Percentiles rank a stretch among this genome's conserved stretches.
Evolutionary conservation across 2,797 vertebrate species (phyloP).

Genomic region (Anabacerthia variegaticeps): DNA sequence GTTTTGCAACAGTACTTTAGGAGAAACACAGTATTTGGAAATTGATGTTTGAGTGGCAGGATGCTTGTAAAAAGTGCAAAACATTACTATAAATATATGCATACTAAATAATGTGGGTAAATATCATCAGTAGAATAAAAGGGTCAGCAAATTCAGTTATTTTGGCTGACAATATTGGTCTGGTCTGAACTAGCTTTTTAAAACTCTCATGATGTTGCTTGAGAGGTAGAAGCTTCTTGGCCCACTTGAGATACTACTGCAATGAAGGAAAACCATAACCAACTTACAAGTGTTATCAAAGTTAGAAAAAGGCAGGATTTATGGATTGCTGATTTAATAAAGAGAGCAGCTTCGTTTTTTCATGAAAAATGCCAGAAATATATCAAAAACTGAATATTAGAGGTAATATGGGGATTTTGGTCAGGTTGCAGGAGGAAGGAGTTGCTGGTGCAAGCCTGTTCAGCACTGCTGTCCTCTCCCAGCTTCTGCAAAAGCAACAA

Average conservation of each 20-base stretch:
- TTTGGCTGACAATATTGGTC: not conserved
- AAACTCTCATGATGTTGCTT: not conserved
- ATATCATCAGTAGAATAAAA: not conserved
- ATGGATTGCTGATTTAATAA: not conserved
- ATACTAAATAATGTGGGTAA: not conserved
- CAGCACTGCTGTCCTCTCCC: not conserved
- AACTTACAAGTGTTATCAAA: not conserved
- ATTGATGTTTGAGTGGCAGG: not conserved
- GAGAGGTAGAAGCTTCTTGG: not conserved
- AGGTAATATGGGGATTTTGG: not conserved
- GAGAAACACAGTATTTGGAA: not conserved
- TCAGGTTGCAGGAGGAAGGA: not conserved
- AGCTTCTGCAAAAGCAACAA: not conserved
- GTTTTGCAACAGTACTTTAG: not conserved
- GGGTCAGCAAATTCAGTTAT: not conserved
- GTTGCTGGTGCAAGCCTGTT: not conserved
- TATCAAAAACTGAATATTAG: not conserved
- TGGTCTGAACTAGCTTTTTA: not conserved
- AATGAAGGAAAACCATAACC: not conserved
- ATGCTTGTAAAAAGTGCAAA: not conserved
- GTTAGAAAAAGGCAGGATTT: not conserved
- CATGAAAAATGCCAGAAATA: not conserved
- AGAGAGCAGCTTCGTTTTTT: not conserved
- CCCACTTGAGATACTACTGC: not conserved
- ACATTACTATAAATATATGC: not conserved